Conservation (phyloP, 2,113 vertebrate genomes). For the Zingel zingel region DNA sequence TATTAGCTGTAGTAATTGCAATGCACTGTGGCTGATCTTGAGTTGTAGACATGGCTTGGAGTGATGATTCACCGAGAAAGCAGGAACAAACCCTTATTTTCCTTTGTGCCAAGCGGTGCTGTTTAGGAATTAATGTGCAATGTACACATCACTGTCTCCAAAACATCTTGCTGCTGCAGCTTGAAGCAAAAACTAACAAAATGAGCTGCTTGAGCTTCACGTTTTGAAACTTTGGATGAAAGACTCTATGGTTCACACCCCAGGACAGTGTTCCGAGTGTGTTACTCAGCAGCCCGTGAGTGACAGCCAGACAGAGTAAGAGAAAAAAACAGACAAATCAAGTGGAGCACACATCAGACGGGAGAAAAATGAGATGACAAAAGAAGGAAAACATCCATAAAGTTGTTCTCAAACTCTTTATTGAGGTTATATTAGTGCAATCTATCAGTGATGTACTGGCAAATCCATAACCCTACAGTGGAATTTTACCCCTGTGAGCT, state of each 20-base stretch:
- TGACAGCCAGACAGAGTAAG: slow-evolving; percentile 69
- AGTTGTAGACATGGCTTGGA: slow-evolving; percentile 17
- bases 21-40: slow-evolving; percentile 11
- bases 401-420: slow-evolving; percentile 95
- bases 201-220: slow-evolving; percentile 58
- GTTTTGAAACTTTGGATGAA: slow-evolving; percentile 66
- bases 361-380: slow-evolving; percentile 76
- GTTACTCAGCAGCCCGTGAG: slow-evolving; percentile 52
- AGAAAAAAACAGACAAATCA: slow-evolving; percentile 70
- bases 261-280: slow-evolving; percentile 57
- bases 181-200: slow-evolving; percentile 59
- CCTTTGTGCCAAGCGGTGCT: slow-evolving; percentile 46
- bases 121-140: slow-evolving; percentile 68
- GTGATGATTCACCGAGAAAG: slow-evolving; percentile 39
- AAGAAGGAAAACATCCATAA: slow-evolving; percentile 87
- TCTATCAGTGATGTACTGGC: slow-evolving; percentile 96
- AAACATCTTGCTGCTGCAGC: slow-evolving; percentile 43
- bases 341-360: slow-evolving; percentile 67
- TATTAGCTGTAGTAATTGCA: slow-evolving; percentile 25
- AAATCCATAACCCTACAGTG: slow-evolving; percentile 96
- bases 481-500: slow-evolving; percentile 93
- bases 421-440: slow-evolving; percentile 99
- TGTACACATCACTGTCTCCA: slow-evolving; percentile 48
- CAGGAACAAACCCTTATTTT: slow-evolving; percentile 13
- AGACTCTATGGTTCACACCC: slow-evolving; percentile 54